A percentile compares a stretch with the other conserved stretches of the same genome.
Conservation (phyloP, 2,113 vertebrate genomes). For the Anhinga anhinga region DNA sequence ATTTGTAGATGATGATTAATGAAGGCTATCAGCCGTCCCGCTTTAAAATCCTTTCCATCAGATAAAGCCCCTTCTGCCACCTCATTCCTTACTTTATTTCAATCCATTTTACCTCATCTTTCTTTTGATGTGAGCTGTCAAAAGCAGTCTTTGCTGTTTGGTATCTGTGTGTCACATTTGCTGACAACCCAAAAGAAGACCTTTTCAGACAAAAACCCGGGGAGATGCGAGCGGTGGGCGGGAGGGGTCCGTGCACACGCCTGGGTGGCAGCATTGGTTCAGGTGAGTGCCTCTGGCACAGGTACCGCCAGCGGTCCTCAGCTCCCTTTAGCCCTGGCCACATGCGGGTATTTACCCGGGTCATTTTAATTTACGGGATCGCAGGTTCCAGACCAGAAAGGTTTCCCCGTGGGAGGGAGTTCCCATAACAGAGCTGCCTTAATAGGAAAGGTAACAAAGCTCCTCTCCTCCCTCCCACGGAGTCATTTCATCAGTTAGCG, state of each 20-base stretch:
- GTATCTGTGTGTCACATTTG: background rate
- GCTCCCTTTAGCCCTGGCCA: background rate
- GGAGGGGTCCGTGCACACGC: accelerated
- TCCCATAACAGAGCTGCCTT: accelerated
- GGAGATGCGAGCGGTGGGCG: background rate
- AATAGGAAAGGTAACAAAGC: accelerated
- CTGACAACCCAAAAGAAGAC: constrained; percentile 29
- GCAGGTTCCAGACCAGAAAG: accelerated
- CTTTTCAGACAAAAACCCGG: background rate
- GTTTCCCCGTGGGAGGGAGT: background rate
- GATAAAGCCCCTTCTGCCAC: constrained; percentile 24
- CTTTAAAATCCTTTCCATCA: constrained; percentile 22
- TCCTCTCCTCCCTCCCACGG: accelerated
- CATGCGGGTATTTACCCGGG: accelerated
- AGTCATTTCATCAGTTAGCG: accelerated
- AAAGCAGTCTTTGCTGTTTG: background rate
- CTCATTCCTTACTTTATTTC: constrained; percentile 59
- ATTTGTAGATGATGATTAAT: background rate
- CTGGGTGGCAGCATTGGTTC: accelerated
- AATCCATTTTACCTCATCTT: constrained; percentile 50
- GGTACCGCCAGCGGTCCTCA: background rate
- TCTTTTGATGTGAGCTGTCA: constrained; percentile 63
- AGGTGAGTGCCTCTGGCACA: accelerated
- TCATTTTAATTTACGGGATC: accelerated
- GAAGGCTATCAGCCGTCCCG: background rate